These are phyloP conservation scores for Apantesis nais DNA, from an alignment of 2,888 invertebrate genomes.

Conservation along the genomic window DNA sequence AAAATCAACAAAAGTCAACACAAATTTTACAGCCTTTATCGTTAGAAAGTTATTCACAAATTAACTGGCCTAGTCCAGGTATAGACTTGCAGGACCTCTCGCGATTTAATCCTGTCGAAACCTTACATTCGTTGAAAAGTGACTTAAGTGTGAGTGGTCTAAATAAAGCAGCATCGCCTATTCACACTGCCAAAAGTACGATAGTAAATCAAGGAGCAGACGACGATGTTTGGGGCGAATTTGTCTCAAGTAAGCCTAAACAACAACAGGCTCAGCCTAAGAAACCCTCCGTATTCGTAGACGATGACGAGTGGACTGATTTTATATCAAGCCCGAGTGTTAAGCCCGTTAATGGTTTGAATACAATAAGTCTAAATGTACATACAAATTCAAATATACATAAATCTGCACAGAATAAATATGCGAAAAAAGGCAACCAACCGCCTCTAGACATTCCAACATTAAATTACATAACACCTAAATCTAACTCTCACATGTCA, in stretches of 20 bases:
- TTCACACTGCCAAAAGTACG: slow-evolving; percentile 59
- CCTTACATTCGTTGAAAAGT: slow-evolving; percentile 74
- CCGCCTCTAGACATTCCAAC: slow-evolving; percentile 73
- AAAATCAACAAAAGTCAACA: slow-evolving; percentile 63
- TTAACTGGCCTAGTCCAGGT: slow-evolving; percentile 88
- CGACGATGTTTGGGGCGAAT: slow-evolving; percentile 87
- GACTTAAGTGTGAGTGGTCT: slow-evolving; percentile 64
- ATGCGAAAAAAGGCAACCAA: slow-evolving; percentile 63
- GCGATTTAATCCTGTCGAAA: slow-evolving; percentile 80
- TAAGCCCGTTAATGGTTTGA: slow-evolving; percentile 76
- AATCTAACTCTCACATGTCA: slow-evolving; percentile 66
- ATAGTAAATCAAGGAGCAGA: slow-evolving; percentile 63
- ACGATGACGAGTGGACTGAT: slow-evolving; percentile 83
- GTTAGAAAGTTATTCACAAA: slow-evolving; percentile 82
- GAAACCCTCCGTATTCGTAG: slow-evolving; percentile 62
- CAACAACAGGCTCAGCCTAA: slow-evolving; percentile 58
- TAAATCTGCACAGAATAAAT: slow-evolving; percentile 63
- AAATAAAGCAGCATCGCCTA: slow-evolving; percentile 71
- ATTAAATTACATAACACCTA: slow-evolving; percentile 80
- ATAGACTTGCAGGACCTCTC: slow-evolving; percentile 81
- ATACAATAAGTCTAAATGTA: slow-evolving; percentile 80
- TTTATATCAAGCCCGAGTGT: slow-evolving; percentile 79
- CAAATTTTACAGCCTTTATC: slow-evolving; percentile 82
- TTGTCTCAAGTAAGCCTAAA: slow-evolving; percentile 82
- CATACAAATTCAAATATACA: slow-evolving; percentile 76